Conservation (phyloP, 1,140 invertebrate genomes). For the Bombus pascuorum region DNA sequence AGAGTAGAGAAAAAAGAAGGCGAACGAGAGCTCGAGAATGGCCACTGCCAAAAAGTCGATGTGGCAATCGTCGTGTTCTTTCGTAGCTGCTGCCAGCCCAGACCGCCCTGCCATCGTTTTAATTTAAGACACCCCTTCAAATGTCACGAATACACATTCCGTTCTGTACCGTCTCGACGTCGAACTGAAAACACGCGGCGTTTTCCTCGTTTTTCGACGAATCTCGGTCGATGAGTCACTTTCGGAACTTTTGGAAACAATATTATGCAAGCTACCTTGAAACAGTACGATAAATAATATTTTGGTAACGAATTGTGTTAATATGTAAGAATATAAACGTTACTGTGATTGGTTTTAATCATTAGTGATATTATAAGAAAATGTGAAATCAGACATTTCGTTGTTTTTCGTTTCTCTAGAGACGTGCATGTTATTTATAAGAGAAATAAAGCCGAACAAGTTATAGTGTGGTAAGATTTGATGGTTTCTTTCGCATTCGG, state of each 20-base stretch:
- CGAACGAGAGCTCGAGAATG: slow-evolving; percentile 30
- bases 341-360: neutral
- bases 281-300: neutral
- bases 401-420: neutral
- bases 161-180: slow-evolving; percentile 65
- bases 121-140: slow-evolving; percentile 79
- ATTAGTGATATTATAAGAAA: neutral
- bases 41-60: slow-evolving; percentile 74
- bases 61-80: slow-evolving; percentile 75
- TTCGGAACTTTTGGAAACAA: slow-evolving; percentile 4
- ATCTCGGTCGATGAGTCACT: slow-evolving; percentile 33
- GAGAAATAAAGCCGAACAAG: neutral
- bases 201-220: slow-evolving; percentile 10
- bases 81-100: slow-evolving; percentile 68
- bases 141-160: slow-evolving; percentile 79
- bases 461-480: neutral
- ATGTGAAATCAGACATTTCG: neutral
- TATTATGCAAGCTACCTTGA: slow-evolving; percentile 2
- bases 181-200: slow-evolving; percentile 68
- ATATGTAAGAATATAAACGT: neutral
- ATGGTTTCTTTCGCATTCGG: neutral
- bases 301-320: neutral
- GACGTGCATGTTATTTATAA: neutral
- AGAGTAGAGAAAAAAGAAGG: neutral
- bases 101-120: slow-evolving; percentile 69